Conservation (phyloP, 2,888 invertebrate species). For the Lottia gigantea region DNA sequence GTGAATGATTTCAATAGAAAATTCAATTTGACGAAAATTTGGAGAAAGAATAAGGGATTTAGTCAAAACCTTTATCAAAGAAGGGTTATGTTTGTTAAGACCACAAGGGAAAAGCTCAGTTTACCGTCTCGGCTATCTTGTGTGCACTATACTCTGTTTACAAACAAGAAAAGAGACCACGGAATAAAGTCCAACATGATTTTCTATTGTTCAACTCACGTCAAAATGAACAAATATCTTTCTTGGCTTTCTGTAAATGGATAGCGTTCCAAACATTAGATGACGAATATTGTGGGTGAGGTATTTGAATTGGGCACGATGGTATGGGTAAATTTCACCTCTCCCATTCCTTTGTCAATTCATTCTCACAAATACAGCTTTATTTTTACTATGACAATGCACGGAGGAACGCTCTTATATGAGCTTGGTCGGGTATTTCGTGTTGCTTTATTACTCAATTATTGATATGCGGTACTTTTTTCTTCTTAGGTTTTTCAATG, state of each 20-base stretch:
- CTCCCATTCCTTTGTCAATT: too few species aligned
- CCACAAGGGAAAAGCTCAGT: constrained; percentile 1
- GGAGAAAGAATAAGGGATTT: neutral
- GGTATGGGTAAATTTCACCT: neutral
- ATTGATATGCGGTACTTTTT: too few species aligned
- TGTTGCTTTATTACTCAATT: too few species aligned
- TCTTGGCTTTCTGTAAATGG: neutral
- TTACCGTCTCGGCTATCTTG: neutral
- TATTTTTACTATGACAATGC: too few species aligned
- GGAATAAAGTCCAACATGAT: constrained; percentile 14
- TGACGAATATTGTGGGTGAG: neutral
- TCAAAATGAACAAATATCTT: constrained; percentile 9
- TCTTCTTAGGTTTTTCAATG: too few species aligned
- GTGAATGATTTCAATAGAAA: neutral
- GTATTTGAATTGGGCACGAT: neutral
- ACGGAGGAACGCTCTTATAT: too few species aligned
- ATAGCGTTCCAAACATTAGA: constrained; percentile 6
- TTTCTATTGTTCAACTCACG: constrained; percentile 17
- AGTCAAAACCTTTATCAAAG: constrained; percentile 5
- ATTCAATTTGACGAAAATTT: neutral
- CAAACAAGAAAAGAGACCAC: constrained; percentile 20
- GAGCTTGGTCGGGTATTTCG: too few species aligned
- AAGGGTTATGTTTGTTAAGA: neutral
- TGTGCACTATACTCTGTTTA: constrained; percentile 15
- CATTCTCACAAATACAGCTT: too few species aligned